Percentiles rank a stretch among this genome's conserved stretches.
Conservation (phyloP, 2,888 invertebrate species). For the Trichogramma evanescens region DNA sequence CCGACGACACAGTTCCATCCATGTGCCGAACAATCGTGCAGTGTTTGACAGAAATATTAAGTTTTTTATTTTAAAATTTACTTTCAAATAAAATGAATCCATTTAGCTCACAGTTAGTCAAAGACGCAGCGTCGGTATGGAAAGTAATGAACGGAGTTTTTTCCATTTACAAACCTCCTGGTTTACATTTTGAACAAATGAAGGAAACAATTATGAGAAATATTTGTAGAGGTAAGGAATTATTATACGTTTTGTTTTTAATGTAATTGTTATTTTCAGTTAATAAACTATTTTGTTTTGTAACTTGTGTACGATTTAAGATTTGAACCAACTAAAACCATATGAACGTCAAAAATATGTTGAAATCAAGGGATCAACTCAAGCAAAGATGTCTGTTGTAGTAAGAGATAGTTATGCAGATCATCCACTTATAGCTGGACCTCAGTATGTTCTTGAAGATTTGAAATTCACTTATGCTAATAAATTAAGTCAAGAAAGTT, state of each 20-base stretch:
- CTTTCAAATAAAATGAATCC: too few relatives aligned
- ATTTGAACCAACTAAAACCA: slow-evolving; percentile 63
- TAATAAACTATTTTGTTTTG: slow-evolving; percentile 1
- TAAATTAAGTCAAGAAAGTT: slow-evolving; percentile 57
- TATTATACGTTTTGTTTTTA: neutral
- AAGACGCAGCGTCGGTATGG: slow-evolving; percentile 57
- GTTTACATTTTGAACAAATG: slow-evolving; percentile 52
- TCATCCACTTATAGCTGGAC: slow-evolving; percentile 67
- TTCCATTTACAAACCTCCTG: slow-evolving; percentile 72
- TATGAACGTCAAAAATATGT: slow-evolving; percentile 57
- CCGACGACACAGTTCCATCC: too few relatives aligned
- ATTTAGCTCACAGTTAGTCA: neutral
- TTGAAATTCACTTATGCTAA: slow-evolving; percentile 58
- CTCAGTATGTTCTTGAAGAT: slow-evolving; percentile 65
- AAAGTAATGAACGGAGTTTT: slow-evolving; percentile 66
- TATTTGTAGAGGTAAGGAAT: slow-evolving; percentile 60
- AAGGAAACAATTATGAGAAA: slow-evolving; percentile 57
- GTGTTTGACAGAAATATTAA: too few relatives aligned
- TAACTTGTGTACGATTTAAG: slow-evolving; percentile 46
- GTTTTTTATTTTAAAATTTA: too few relatives aligned
- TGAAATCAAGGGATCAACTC: slow-evolving; percentile 60
- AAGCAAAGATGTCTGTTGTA: slow-evolving; percentile 52
- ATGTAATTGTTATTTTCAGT: neutral
- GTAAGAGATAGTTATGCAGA: slow-evolving; percentile 66
- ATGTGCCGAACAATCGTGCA: too few relatives aligned